A percentile compares a stretch with the other conserved stretches of the same genome.
These are phyloP conservation scores for Litoditis marina DNA, from an alignment of 2,888 invertebrate genomes.

Conservation along the genomic window DNA sequence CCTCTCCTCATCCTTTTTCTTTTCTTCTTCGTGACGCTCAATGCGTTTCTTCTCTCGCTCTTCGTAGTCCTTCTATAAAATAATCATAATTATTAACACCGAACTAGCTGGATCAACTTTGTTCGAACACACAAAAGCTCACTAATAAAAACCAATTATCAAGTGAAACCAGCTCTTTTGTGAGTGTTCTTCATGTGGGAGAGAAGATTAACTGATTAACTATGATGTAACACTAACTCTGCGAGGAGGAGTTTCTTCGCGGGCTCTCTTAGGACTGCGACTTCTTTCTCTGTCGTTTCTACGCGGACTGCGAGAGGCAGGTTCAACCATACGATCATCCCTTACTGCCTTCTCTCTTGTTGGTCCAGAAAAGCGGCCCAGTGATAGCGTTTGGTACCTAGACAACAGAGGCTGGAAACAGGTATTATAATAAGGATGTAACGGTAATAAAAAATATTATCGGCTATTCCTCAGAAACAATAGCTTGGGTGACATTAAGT, in stretches of 20 bases:
- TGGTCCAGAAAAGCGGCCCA: conserved; percentile 36
- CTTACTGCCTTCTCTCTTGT: conserved; percentile 30
- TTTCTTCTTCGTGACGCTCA: conserved; percentile 6
- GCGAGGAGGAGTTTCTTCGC: conserved; percentile 8
- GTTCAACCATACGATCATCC: conserved; percentile 30
- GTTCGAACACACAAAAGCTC: too few species aligned
- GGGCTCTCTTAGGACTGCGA: conserved; percentile 26
- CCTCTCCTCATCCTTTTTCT: conserved; percentile 3
- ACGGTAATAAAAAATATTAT: too few species aligned
- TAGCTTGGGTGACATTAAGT: too few species aligned
- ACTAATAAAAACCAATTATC: too few species aligned
- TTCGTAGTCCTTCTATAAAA: conserved; percentile 21
- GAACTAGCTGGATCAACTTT: too few species aligned
- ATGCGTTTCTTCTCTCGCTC: conserved; percentile 10
- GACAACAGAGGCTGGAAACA: conserved; percentile 2
- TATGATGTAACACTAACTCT: conserved; percentile 13
- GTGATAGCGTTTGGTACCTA: conserved; percentile 33
- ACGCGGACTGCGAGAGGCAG: conserved; percentile 17
- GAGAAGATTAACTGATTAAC: too few species aligned
- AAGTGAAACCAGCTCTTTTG: too few species aligned
- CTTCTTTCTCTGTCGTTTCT: conserved; percentile 7
- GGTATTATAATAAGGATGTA: not conserved
- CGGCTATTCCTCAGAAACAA: too few species aligned
- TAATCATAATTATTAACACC: too few species aligned
- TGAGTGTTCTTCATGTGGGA: too few species aligned